Evolutionary conservation across 2,888 invertebrate genomes (phyloP).

Genomic region (Yponomeuta evonymella): DNA sequence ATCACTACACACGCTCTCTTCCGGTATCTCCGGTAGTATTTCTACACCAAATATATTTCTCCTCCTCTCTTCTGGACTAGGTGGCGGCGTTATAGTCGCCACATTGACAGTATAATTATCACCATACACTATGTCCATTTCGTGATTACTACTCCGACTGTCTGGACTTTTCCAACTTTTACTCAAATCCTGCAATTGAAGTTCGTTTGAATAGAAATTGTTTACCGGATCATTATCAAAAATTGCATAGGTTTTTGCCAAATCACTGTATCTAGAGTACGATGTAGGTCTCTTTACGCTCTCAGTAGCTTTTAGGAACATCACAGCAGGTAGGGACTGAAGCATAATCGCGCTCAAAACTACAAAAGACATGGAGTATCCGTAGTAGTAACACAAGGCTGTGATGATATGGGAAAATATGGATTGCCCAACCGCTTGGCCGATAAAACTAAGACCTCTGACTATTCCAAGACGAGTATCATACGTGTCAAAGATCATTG

Average conservation of each 20-base stretch:
- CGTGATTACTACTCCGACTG: background rate
- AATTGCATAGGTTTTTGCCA: constrained; percentile 55
- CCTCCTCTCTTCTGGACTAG: constrained; percentile 65
- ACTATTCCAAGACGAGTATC: constrained; percentile 55
- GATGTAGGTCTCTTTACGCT: constrained; percentile 43
- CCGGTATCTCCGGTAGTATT: constrained; percentile 71
- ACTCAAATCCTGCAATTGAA: constrained; percentile 59
- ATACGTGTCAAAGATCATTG: constrained; percentile 65
- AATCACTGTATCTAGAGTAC: constrained; percentile 55
- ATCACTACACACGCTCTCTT: constrained; percentile 64
- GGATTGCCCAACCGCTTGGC: constrained; percentile 65
- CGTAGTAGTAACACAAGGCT: constrained; percentile 53
- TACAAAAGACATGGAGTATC: constrained; percentile 52
- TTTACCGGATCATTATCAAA: constrained; percentile 50
- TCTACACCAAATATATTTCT: constrained; percentile 69
- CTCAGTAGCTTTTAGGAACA: constrained; percentile 53
- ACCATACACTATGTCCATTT: constrained; percentile 31
- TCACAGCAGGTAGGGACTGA: constrained; percentile 57
- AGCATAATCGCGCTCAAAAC: constrained; percentile 57
- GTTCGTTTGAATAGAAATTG: constrained; percentile 48
- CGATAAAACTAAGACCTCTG: constrained; percentile 55
- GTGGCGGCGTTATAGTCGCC: constrained; percentile 57
- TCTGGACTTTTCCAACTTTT: constrained; percentile 66
- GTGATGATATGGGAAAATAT: constrained; percentile 64
- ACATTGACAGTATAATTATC: constrained; percentile 34